These are phyloP conservation scores for Clitarchus hookeri DNA, from an alignment of 2,888 invertebrate genomes.

Conservation along the genomic window DNA sequence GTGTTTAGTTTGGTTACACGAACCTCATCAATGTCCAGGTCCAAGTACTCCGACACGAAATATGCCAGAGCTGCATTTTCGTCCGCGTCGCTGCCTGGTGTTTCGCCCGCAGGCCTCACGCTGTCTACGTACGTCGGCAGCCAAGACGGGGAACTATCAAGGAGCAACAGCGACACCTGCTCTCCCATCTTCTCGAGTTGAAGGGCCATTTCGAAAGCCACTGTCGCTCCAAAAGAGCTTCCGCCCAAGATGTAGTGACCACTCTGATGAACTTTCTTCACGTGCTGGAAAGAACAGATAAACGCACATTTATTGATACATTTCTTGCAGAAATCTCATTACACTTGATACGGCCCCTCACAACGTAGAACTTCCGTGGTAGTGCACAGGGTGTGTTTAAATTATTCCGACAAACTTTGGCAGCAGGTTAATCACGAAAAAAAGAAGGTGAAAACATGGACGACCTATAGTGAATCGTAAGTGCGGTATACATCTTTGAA, in stretches of 20 bases:
- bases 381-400: too few species aligned
- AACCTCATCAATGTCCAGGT: conserved; percentile 74
- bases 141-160: conserved; percentile 90
- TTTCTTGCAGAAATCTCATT: too few species aligned
- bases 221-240: conserved; percentile 93
- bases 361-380: too few species aligned
- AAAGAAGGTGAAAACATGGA: too few species aligned
- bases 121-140: conserved; percentile 56
- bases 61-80: conserved; percentile 70
- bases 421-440: too few species aligned
- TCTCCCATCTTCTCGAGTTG: conserved; percentile 71
- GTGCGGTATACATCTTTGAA: too few species aligned
- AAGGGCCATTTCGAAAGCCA: conserved; percentile 93
- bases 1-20: background rate
- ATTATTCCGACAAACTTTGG: too few species aligned
- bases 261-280: conserved; percentile 73
- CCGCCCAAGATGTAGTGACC: conserved; percentile 90
- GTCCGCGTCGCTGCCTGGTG: conserved; percentile 63
- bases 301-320: too few species aligned
- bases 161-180: conserved; percentile 68
- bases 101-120: conserved; percentile 60
- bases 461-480: too few species aligned
- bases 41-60: conserved; percentile 79
- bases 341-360: too few species aligned
- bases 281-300: conserved; percentile 51